Conservation (phyloP, 2,888 invertebrate genomes). For the Hipparchia semele region DNA sequence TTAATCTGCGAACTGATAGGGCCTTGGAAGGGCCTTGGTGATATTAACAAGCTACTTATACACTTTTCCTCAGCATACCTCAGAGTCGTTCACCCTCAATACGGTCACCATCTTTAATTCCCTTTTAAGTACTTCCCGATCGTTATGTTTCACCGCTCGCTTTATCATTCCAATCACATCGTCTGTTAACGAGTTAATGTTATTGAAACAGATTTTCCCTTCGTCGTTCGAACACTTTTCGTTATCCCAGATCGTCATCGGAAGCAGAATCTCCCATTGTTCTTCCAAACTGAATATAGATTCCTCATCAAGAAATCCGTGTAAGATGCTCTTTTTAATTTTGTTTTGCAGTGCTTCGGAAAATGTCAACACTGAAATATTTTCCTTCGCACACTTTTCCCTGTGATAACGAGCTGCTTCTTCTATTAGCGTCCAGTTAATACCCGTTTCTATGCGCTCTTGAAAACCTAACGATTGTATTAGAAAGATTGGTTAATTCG, state of each 20-base stretch:
- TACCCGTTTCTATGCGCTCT: conserved; percentile 63
- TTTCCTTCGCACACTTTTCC: conserved; percentile 50
- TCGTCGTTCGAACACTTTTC: conserved; percentile 65
- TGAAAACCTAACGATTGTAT: conserved; percentile 56
- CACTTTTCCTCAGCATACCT: conserved; percentile 49
- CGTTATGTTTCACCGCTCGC: conserved; percentile 53
- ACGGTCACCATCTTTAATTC: conserved; percentile 56
- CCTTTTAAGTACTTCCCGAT: conserved; percentile 53
- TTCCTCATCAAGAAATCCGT: conserved; percentile 59
- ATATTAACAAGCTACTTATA: neutral
- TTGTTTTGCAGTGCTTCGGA: conserved; percentile 61
- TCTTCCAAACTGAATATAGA: conserved; percentile 58
- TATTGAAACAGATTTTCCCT: conserved; percentile 63
- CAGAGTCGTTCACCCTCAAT: conserved; percentile 61
- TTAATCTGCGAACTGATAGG: neutral
- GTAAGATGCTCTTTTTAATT: conserved; percentile 61
- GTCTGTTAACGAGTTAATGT: conserved; percentile 62
- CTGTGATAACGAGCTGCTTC: conserved; percentile 58
- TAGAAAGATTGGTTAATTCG: neutral
- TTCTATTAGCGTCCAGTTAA: conserved; percentile 66
- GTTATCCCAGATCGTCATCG: conserved; percentile 67
- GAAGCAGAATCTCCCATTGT: conserved; percentile 64
- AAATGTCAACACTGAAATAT: conserved; percentile 53
- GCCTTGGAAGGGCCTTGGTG: neutral
- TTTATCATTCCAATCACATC: conserved; percentile 59